These are phyloP conservation scores for Acholoe squamosa DNA, from an alignment of 2,888 invertebrate species.

Conservation along the genomic window DNA sequence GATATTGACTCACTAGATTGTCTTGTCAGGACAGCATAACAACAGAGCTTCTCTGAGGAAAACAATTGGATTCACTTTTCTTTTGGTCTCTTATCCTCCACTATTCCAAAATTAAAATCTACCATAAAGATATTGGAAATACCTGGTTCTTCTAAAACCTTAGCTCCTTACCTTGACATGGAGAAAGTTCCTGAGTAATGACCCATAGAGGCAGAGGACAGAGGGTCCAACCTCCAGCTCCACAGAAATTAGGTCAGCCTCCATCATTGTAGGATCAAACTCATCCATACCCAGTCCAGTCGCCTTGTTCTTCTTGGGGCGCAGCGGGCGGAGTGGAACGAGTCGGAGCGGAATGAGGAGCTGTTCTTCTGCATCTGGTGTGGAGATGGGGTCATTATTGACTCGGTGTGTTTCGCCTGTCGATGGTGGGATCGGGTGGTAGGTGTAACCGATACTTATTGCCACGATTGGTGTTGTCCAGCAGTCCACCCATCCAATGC, in stretches of 20 bases:
- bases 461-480: conserved; percentile 98
- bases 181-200: conserved; percentile 93
- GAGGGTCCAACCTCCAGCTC: conserved; percentile 98
- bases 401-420: conserved; percentile 15
- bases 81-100: no score
- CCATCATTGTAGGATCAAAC: conserved; percentile 93
- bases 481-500: conserved; percentile 95
- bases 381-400: conserved; percentile 88
- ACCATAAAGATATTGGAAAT: conserved; percentile 16
- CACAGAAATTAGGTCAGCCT: conserved; percentile 94
- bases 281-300: conserved; percentile 82
- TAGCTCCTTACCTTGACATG: conserved; percentile 88
- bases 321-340: conserved; percentile 68
- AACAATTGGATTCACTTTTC: no score
- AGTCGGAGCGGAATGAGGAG: conserved; percentile 95
- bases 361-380: conserved; percentile 96
- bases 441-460: conserved; percentile 93
- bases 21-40: no score
- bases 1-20: no score
- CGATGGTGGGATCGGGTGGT: conserved; percentile 91
- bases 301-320: conserved; percentile 64
- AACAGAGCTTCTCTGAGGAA: no score
- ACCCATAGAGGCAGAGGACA: conserved; percentile 94
- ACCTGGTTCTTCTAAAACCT: background rate
- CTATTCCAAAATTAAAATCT: no score